phyloP scores from a whole-genome alignment of 2,888 invertebrate genomes.

The Cotesia congregata region DNA sequence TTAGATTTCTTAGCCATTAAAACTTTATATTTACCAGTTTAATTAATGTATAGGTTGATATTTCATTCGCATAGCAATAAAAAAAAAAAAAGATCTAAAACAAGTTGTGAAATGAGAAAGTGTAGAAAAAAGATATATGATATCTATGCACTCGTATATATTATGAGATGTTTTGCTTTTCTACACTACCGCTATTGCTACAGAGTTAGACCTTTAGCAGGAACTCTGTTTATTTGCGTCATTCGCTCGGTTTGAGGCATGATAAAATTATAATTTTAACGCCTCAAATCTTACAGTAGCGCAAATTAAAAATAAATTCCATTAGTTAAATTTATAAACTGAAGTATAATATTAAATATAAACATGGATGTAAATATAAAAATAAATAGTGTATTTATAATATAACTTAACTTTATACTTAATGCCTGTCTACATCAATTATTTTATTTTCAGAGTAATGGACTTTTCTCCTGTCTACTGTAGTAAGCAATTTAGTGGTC shows the following conservation, averaged over 20 bases:
- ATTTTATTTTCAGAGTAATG: conserved; percentile 31
- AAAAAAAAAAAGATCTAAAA: not conserved
- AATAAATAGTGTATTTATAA: not conserved
- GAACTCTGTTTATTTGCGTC: conserved; percentile 27
- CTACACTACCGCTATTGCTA: not conserved
- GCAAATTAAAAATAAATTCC: conserved; percentile 23
- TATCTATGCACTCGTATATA: conserved; percentile 12
- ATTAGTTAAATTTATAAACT: not conserved
- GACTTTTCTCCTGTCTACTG: conserved; percentile 20
- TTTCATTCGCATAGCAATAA: conserved; percentile 5
- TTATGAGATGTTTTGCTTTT: not conserved
- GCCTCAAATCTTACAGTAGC: conserved; percentile 23
- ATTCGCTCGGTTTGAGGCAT: conserved; percentile 23
- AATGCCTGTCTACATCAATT: conserved; percentile 33
- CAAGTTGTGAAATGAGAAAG: conserved; percentile 15
- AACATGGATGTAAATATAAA: not conserved
- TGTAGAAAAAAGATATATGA: not conserved
- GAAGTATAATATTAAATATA: not conserved
- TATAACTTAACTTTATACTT: conserved; percentile 6
- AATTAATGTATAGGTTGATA: not conserved
- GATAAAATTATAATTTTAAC: conserved; percentile 39
- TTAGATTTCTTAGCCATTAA: too few relatives aligned
- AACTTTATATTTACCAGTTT: too few relatives aligned
- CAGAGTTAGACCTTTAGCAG: conserved; percentile 3
- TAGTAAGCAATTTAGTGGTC: conserved; percentile 30